Conservation (phyloP, 2,797 vertebrate species). For the Tadarida brasiliensis region DNA sequence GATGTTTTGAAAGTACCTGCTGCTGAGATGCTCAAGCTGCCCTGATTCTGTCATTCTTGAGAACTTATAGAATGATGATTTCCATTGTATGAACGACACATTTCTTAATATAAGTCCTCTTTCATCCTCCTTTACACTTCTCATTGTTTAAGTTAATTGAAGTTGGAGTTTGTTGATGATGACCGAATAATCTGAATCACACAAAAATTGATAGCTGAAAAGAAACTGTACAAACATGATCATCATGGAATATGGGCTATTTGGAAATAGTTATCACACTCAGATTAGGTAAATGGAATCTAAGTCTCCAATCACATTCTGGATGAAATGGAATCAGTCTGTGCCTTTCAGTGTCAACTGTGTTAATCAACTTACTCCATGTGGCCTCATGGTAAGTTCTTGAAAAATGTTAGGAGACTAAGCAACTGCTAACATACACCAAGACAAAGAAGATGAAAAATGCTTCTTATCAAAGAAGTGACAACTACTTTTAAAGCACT, state of each 20-base stretch:
- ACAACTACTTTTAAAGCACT: neutral
- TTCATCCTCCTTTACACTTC: neutral
- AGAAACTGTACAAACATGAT: neutral
- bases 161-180: neutral
- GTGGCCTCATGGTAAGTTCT: neutral
- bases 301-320: neutral
- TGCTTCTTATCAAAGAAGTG: neutral
- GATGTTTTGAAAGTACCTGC: neutral
- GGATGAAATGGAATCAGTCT: neutral
- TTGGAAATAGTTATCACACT: neutral
- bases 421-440: neutral
- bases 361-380: neutral
- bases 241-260: neutral
- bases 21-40: neutral
- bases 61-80: neutral
- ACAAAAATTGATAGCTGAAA: neutral
- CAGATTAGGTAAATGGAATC: neutral
- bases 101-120: neutral
- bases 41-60: neutral
- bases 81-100: neutral
- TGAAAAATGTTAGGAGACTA: neutral
- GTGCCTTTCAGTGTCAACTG: neutral
- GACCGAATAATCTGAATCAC: neutral
- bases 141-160: neutral
- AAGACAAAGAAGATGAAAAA: neutral